phyloP scores from a whole-genome alignment of 2,113 vertebrate species.

The Butorides virescens region DNA sequence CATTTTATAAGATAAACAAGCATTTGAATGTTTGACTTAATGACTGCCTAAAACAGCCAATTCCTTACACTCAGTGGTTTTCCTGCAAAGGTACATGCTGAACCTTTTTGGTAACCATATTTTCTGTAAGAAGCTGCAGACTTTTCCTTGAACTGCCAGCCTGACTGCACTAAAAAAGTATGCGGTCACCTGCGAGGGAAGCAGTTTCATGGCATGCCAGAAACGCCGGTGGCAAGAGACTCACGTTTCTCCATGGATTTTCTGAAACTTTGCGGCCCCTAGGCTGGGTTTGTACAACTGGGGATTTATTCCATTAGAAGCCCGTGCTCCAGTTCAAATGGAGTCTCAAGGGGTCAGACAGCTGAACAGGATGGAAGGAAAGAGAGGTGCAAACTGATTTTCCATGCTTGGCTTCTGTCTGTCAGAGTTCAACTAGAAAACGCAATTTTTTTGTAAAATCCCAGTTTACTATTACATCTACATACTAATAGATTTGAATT shows the following conservation, averaged over 20 bases:
- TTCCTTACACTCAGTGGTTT: neutral
- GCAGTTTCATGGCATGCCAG: neutral
- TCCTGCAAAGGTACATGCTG: neutral
- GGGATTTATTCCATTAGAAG: neutral
- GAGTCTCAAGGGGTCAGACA: neutral
- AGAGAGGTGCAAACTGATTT: neutral
- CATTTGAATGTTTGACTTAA: neutral
- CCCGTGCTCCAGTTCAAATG: neutral
- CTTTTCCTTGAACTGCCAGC: neutral
- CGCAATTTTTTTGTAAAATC: neutral
- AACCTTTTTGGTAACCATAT: neutral
- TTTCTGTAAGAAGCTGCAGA: neutral
- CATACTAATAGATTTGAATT: neutral
- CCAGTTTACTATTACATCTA: neutral
- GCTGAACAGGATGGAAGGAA: neutral
- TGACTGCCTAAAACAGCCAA: neutral
- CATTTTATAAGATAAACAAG: neutral
- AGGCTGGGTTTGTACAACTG: neutral
- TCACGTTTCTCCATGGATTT: rapidly evolving
- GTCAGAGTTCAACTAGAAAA: neutral
- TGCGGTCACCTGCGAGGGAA: neutral
- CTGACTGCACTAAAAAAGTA: neutral
- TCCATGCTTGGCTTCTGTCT: neutral
- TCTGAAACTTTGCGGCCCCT: neutral
- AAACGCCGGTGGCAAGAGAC: neutral